Evolutionary conservation across 2,888 invertebrate species (phyloP).

Genomic region (Idaea straminata): DNA sequence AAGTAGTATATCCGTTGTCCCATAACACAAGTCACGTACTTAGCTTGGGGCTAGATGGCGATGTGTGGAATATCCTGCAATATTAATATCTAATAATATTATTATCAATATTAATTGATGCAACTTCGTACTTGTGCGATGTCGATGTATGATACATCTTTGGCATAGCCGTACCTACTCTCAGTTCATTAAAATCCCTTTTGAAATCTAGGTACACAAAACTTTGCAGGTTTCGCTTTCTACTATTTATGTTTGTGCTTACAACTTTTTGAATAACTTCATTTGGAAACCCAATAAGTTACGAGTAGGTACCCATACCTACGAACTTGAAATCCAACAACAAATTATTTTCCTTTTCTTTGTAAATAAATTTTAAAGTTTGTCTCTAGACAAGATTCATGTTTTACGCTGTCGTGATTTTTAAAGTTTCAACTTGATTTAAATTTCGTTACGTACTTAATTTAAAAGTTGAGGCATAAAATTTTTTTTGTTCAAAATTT

Average conservation of each 20-base stretch:
- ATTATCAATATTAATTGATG: no score
- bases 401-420: not conserved
- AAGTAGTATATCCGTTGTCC: no score
- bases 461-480: not conserved
- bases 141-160: no score
- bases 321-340: not conserved
- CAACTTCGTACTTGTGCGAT: no score
- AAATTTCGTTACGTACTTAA: not conserved
- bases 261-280: constrained; percentile 12
- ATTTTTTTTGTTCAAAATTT: not conserved
- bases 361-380: not conserved
- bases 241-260: constrained; percentile 12
- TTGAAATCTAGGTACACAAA: constrained; percentile 24
- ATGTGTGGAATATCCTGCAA: no score
- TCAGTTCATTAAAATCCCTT: constrained; percentile 1
- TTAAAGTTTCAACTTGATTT: not conserved
- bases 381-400: not conserved
- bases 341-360: not conserved
- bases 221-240: constrained; percentile 31
- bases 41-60: no score
- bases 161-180: no score
- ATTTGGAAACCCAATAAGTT: not conserved
- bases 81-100: no score
- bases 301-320: not conserved
- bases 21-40: no score